Evolutionary conservation across 2,888 invertebrate genomes (phyloP).

Genomic region (Leptothorax acervorum): DNA sequence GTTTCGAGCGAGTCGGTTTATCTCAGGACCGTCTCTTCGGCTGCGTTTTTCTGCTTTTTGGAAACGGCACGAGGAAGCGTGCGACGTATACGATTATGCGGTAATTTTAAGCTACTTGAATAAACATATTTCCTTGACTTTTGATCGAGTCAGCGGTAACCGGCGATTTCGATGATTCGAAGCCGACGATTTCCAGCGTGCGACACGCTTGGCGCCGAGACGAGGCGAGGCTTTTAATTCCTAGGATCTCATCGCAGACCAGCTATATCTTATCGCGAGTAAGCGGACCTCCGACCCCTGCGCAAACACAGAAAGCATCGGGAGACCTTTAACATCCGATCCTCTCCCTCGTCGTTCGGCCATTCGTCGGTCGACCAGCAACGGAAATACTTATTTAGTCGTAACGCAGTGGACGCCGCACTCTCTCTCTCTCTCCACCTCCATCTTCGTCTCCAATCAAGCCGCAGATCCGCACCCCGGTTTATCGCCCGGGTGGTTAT

Average conservation of each 20-base stretch:
- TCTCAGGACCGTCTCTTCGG: not conserved
- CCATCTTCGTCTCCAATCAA: constrained; percentile 72
- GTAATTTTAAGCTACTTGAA: not conserved
- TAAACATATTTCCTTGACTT: not conserved
- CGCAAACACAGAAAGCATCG: constrained; percentile 72
- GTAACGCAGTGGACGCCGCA: constrained; percentile 59
- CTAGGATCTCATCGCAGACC: not conserved
- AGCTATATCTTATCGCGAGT: constrained; percentile 79
- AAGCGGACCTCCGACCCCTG: constrained; percentile 74
- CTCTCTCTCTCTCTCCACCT: constrained; percentile 27
- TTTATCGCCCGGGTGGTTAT: constrained; percentile 59
- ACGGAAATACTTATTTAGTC: constrained; percentile 83
- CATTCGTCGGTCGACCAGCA: constrained; percentile 78
- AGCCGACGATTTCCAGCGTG: not conserved
- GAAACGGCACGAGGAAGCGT: too few relatives aligned
- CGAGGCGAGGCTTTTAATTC: not conserved
- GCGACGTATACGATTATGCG: not conserved
- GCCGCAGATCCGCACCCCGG: constrained; percentile 68
- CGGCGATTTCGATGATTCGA: not conserved
- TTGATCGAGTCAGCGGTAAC: not conserved
- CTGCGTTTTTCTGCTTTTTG: too few relatives aligned
- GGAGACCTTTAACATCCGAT: constrained; percentile 75
- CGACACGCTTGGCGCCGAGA: not conserved
- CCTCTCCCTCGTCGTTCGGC: constrained; percentile 59
- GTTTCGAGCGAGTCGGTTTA: too few relatives aligned